These are phyloP conservation scores for Rhaphigaster nebulosa DNA, from an alignment of 2,888 invertebrate genomes.

Conservation along the genomic window DNA sequence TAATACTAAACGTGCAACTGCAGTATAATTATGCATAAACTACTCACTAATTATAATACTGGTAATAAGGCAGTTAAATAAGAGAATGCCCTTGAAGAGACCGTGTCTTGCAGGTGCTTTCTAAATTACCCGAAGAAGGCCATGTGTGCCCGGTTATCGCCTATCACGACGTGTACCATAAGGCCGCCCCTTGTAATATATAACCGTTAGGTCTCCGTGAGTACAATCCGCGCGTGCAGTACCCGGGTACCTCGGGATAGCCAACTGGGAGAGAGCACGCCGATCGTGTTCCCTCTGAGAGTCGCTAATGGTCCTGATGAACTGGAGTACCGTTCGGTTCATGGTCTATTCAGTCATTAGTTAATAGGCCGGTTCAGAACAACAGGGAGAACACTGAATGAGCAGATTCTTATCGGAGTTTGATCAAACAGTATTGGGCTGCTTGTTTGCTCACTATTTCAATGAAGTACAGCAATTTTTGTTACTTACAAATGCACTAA, in stretches of 20 bases:
- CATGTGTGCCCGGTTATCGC: background rate
- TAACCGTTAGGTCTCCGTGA: constrained; percentile 17
- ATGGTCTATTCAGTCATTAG: background rate
- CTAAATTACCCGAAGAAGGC: background rate
- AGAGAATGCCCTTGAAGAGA: background rate
- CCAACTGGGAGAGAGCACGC: background rate
- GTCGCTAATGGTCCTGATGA: constrained; percentile 5
- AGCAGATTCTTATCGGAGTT: background rate
- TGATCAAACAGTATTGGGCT: background rate
- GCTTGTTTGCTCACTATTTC: background rate
- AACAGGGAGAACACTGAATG: background rate
- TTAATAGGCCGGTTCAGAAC: background rate
- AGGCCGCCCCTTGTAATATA: background rate
- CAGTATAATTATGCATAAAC: background rate
- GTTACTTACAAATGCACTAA: no score
- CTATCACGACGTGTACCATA: background rate
- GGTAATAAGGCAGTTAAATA: background rate
- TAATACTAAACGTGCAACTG: background rate
- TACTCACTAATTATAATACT: background rate
- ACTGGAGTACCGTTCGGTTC: background rate
- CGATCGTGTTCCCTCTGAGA: background rate
- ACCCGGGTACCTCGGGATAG: background rate
- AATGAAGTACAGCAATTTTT: no score
- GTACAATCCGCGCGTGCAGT: background rate
- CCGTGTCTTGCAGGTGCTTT: background rate